Evolutionary conservation across 2,797 vertebrate species (phyloP).

Genomic region (Pangasius krempfi): DNA sequence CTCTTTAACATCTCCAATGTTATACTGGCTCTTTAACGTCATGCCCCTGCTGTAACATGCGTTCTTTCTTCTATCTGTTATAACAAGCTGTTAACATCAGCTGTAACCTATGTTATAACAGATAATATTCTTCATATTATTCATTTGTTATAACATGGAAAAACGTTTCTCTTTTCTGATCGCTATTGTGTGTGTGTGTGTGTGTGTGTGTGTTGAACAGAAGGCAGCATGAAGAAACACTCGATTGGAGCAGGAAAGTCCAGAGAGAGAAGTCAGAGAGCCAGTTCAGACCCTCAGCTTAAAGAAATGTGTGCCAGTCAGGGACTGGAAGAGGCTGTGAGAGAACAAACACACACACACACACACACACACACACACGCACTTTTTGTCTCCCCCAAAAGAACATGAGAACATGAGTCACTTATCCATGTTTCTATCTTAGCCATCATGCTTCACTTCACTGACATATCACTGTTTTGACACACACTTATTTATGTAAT

Average conservation of each 20-base stretch:
- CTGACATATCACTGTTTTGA: not conserved
- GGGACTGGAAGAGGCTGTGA: constrained; percentile 74
- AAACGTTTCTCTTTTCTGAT: not conserved
- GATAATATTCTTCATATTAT: not conserved
- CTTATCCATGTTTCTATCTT: not conserved
- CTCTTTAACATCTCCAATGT: not conserved
- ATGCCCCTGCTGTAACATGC: not conserved
- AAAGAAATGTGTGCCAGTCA: constrained; percentile 71
- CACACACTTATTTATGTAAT: not conserved
- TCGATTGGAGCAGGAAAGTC: constrained; percentile 68
- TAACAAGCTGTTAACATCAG: not conserved
- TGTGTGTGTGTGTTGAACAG: constrained; percentile 65
- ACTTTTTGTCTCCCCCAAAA: not conserved
- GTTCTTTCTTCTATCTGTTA: not conserved
- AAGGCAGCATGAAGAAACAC: constrained; percentile 78
- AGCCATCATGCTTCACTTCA: not conserved
- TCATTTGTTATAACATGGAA: not conserved
- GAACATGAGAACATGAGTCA: not conserved
- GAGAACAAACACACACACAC: constrained; percentile 39
- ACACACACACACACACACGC: not conserved
- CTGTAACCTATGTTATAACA: not conserved
- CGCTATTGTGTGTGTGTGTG: not conserved
- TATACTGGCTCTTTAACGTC: not conserved
- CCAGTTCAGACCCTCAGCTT: constrained; percentile 76
- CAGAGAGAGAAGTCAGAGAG: constrained; percentile 76